A percentile compares a stretch with the other conserved stretches of the same genome.
phyloP scores from a whole-genome alignment of 2,888 invertebrate species.

The Caenorhabditis macrosperma region DNA sequence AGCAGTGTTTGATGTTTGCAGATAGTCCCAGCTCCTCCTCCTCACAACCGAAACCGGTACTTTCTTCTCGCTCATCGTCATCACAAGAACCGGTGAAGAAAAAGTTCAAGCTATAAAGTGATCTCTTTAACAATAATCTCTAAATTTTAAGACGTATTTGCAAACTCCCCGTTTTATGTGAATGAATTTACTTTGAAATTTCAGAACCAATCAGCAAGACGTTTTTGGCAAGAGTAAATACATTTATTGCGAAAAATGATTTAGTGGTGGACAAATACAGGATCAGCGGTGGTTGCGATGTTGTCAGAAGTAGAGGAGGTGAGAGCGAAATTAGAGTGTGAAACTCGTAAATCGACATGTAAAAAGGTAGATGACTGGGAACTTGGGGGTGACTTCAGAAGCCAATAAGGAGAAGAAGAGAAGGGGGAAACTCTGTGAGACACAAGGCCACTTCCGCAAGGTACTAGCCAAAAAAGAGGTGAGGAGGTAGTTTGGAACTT shows the following conservation, averaged over 20 bases:
- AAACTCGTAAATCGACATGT: slow-evolving; percentile 50
- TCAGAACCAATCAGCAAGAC: too few relatives aligned
- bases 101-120: slow-evolving; percentile 45
- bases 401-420: slow-evolving; percentile 7
- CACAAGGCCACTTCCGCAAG: slow-evolving; percentile 54
- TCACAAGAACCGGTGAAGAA: slow-evolving; percentile 29
- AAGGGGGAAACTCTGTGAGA: slow-evolving; percentile 40
- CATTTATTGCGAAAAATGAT: slow-evolving; percentile 10
- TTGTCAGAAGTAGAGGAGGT: not conserved
- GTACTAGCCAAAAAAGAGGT: slow-evolving; percentile 34
- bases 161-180: not conserved
- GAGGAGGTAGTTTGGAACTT: slow-evolving; percentile 59
- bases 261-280: slow-evolving; percentile 11
- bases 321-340: slow-evolving; percentile 41
- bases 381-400: slow-evolving; percentile 34
- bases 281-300: not conserved
- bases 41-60: not conserved
- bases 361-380: slow-evolving; percentile 36
- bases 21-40: not conserved
- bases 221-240: not conserved
- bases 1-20: too few relatives aligned
- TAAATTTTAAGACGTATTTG: not conserved
- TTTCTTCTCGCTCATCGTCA: not conserved
- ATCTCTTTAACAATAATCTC: not conserved
- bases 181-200: too few relatives aligned